Percentiles rank a stretch among this genome's conserved stretches.
phyloP scores from a whole-genome alignment of 1,140 invertebrate species.

The Saxidomus purpurata region DNA sequence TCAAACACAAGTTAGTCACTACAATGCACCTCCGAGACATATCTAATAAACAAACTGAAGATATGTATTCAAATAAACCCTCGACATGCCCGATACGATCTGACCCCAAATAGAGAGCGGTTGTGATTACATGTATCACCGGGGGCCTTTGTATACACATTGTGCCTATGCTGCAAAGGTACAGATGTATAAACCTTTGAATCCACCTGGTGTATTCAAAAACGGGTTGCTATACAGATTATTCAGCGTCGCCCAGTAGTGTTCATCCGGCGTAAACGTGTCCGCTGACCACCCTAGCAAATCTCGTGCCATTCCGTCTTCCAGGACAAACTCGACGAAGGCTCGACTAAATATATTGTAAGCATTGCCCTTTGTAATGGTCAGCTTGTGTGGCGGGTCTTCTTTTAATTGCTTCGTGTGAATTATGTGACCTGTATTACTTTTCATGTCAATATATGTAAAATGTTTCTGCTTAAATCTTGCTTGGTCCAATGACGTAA shows the following conservation, averaged over 20 bases:
- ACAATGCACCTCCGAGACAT: too few species aligned
- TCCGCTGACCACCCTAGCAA: constrained; percentile 78
- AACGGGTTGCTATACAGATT: constrained; percentile 72
- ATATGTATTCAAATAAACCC: too few species aligned
- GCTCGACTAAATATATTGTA: constrained; percentile 78
- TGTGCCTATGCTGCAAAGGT: too few species aligned
- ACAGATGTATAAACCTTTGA: too few species aligned
- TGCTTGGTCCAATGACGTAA: constrained; percentile 4
- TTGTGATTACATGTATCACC: too few species aligned
- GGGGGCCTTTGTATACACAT: too few species aligned
- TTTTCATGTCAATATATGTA: constrained; percentile 11
- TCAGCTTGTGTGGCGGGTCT: constrained; percentile 74
- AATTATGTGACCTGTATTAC: constrained; percentile 50
- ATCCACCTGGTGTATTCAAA: constrained; percentile 76
- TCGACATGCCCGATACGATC: too few species aligned
- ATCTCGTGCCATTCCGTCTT: constrained; percentile 69
- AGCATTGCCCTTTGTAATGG: constrained; percentile 78
- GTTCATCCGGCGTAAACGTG: constrained; percentile 81
- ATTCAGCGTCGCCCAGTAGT: constrained; percentile 81
- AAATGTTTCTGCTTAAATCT: constrained; percentile 49
- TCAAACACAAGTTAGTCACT: too few species aligned
- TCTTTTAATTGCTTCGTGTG: constrained; percentile 31
- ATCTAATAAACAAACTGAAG: too few species aligned
- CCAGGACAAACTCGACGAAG: constrained; percentile 77
- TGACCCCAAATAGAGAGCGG: too few species aligned